Conservation (phyloP, 2,113 vertebrate genomes). For the crab-eating macaque (Macaca fascicularis) region DNA sequence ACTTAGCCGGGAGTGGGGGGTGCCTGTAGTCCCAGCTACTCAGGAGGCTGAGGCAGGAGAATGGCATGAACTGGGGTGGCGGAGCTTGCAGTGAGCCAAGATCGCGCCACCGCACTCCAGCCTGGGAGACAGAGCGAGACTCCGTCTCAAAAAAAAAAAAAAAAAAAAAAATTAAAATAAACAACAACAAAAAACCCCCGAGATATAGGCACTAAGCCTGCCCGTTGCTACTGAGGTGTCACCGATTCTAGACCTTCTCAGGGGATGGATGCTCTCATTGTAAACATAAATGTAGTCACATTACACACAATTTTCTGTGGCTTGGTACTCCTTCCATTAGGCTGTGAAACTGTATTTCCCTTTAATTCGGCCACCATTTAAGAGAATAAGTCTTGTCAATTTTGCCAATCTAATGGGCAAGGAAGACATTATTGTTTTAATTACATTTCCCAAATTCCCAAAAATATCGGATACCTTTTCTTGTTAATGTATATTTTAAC, state of each 20-base stretch:
- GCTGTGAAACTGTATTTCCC: background rate
- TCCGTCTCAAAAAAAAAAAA: too few species aligned
- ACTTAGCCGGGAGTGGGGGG: too few species aligned
- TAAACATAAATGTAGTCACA: background rate
- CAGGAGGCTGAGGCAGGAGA: too few species aligned
- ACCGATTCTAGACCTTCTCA: background rate
- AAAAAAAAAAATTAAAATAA: too few species aligned
- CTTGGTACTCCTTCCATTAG: background rate
- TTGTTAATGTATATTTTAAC: background rate
- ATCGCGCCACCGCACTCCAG: too few species aligned
- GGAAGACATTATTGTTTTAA: constrained; percentile 11
- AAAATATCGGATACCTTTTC: constrained; percentile 25
- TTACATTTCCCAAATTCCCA: background rate
- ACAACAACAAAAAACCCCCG: background rate
- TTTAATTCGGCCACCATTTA: background rate
- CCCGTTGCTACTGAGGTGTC: background rate
- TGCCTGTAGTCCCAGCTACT: too few species aligned
- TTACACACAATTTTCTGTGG: background rate
- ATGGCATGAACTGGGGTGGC: too few species aligned
- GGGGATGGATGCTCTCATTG: background rate
- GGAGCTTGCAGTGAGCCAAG: too few species aligned
- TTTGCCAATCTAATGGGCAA: background rate
- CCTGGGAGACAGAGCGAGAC: too few species aligned
- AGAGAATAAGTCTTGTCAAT: background rate
- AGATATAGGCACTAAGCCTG: background rate